Conservation (phyloP, 2,113 vertebrate genomes). For the Siniperca chuatsi region DNA sequence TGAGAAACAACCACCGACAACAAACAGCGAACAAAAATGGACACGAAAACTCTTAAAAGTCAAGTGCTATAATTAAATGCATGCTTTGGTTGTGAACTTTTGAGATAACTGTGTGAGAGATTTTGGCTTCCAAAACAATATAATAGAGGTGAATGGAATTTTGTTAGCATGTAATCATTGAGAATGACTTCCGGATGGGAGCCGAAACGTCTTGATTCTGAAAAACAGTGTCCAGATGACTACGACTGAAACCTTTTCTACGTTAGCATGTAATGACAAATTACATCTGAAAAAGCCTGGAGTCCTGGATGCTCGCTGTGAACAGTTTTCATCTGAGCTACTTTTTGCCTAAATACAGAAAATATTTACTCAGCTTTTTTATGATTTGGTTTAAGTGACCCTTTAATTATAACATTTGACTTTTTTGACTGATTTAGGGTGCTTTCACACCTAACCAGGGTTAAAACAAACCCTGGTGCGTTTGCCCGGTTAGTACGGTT, state of each 20-base stretch:
- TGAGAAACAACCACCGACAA: conserved; percentile 10
- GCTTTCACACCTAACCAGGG: too few relatives aligned
- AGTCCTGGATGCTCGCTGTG: too few relatives aligned
- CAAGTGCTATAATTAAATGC: not conserved
- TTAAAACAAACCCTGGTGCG: too few relatives aligned
- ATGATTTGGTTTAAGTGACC: too few relatives aligned
- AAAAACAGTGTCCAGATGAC: too few relatives aligned
- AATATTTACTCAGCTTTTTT: not conserved
- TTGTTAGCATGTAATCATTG: too few relatives aligned
- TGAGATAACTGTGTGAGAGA: not conserved
- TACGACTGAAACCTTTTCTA: too few relatives aligned
- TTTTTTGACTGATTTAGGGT: not conserved
- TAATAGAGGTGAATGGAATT: not conserved
- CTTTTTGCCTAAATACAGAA: not conserved
- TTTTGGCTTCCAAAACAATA: not conserved
- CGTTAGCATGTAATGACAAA: not conserved
- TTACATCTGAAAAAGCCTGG: not conserved
- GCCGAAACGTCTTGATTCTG: too few relatives aligned
- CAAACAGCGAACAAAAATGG: not conserved
- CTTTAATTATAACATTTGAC: not conserved
- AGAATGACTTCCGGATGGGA: too few relatives aligned
- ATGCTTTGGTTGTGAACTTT: too few relatives aligned
- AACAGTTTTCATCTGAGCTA: too few relatives aligned
- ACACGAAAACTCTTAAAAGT: conserved; percentile 11
- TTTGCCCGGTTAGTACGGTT: too few relatives aligned